Evolutionary conservation across 2,113 vertebrate genomes (phyloP), one percentile per base, ranked within the genome.

Genomic region (Vulpes lagopus): DNA sequence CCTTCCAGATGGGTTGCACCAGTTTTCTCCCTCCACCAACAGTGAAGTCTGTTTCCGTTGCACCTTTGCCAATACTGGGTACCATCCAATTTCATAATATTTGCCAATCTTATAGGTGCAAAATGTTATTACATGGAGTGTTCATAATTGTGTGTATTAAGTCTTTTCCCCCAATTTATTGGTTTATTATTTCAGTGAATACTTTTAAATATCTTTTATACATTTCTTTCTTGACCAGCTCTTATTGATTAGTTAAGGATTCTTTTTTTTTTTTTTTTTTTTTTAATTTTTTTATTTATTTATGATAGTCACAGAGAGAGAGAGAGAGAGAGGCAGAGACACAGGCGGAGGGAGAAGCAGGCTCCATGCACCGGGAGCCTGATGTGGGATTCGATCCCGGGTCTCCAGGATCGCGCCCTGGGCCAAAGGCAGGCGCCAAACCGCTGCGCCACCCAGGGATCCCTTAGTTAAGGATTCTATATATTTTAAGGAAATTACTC

Each of bases 401-500:
- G n/a, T n/a, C n/a, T n/a, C n/a, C n/a, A n/a, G n/a, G n/a, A n/a
- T n/a, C n/a, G n/a, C n/a, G n/a, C n/a, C n/a, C n/a, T n/a, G n/a
- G n/a, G n/a, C n/a, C n/a, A n/a, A n/a, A n/a, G n/a, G n/a, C n/a
- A n/a, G n/a, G n/a, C n/a, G n/a, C n/a, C n/a, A n/a, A n/a, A n/a
- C n/a, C n/a, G n/a, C n/a, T n/a, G n/a, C n/a, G n/a, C n/a, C n/a
- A n/a, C n/a, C n/a, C n/a, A n/a, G n/a, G n/a, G n/a, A n/a, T n/a
- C n/a, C n/a, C n/a, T 85, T 55, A 80, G 12, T 92, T 65, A 88
- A 49, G 8, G 19, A 5, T n/a, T 43, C 19, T 95, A 74, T 93
- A 78, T 78, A 64, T 78, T 93, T 84, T 91, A 76, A 79, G 69
- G 43, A 82, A 93, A 91, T 95, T 27, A 86, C 14, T 78, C 64